phyloP scores from a whole-genome alignment of 2,113 vertebrate genomes.

The Istiophorus platypterus region DNA sequence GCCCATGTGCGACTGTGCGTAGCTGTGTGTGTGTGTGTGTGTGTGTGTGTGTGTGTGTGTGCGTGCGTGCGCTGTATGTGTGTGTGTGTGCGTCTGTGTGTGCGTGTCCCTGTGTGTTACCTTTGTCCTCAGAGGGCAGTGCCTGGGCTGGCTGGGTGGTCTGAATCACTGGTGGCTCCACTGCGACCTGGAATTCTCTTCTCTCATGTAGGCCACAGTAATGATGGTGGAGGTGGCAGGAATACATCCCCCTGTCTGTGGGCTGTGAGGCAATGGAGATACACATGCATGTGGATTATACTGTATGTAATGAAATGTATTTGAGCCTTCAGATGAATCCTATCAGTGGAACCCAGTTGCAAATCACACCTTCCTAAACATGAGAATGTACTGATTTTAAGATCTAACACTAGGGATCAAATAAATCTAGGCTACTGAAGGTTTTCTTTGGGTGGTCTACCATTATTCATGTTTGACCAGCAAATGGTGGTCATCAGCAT shows the following conservation, averaged over 20 bases:
- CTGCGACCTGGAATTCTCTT: constrained; percentile 87
- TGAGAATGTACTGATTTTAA: background rate
- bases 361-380: no score
- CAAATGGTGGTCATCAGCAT: no score
- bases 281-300: background rate
- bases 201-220: constrained; percentile 96
- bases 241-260: constrained; percentile 90
- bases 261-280: constrained; percentile 58
- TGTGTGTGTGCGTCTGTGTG: constrained; percentile 17
- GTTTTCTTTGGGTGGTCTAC: background rate
- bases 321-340: background rate
- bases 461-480: no score
- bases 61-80: constrained; percentile 30
- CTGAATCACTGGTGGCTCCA: constrained; percentile 76
- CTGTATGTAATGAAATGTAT: background rate
- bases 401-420: background rate
- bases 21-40: constrained; percentile 22
- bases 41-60: constrained; percentile 29
- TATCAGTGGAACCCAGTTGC: background rate
- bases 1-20: no score
- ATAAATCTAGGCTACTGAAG: background rate
- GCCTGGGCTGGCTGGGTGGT: constrained; percentile 72
- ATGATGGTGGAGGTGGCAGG: constrained; percentile 96
- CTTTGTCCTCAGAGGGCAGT: constrained; percentile 73
- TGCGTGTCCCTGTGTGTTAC: constrained; percentile 59